phyloP scores from a whole-genome alignment of 1,140 invertebrate species.

The Penaeus japonicus region DNA sequence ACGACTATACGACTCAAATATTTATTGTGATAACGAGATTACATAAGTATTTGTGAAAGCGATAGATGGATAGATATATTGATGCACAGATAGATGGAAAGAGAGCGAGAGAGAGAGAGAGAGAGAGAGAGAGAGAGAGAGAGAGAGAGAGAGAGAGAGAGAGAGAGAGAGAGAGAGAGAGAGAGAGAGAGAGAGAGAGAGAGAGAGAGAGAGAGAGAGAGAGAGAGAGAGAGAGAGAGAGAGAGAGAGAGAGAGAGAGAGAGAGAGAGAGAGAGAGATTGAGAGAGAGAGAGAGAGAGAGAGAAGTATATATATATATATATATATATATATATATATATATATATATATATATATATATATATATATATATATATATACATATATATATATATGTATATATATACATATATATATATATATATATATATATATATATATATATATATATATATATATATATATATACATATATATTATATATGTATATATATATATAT shows the following conservation, averaged over 20 bases:
- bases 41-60: background rate
- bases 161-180: background rate
- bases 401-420: too few species aligned
- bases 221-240: background rate
- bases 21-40: background rate
- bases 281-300: background rate
- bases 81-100: background rate
- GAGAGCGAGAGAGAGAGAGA: conserved; percentile 29
- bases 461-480: too few species aligned
- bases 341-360: background rate
- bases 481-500: too few species aligned
- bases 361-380: background rate
- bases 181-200: background rate
- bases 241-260: background rate
- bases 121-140: background rate
- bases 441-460: too few species aligned
- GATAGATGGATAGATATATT: conserved; percentile 28
- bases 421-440: too few species aligned
- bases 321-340: background rate
- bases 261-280: too few species aligned
- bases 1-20: background rate
- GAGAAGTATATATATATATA: background rate
- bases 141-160: background rate
- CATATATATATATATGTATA: too few species aligned
- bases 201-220: background rate